These are phyloP conservation scores for Coregonus suidteri DNA, from an alignment of 2,797 vertebrate species.

Conservation along the genomic window DNA sequence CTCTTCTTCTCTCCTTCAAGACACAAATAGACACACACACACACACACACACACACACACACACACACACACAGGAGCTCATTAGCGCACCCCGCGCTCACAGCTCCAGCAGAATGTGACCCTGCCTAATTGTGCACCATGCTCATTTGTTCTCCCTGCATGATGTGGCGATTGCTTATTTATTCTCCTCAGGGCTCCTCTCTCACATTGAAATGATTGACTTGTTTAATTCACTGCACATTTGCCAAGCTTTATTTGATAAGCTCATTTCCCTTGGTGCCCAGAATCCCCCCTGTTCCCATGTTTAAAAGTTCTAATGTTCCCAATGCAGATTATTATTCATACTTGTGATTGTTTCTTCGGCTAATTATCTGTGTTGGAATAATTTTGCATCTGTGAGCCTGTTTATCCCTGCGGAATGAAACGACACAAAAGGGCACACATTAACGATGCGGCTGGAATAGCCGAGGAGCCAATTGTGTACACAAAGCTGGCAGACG, in stretches of 20 bases:
- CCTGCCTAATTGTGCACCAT: conserved; percentile 81
- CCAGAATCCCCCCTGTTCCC: conserved; percentile 65
- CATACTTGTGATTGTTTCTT: conserved; percentile 74
- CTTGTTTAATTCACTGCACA: conserved; percentile 82
- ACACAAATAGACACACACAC: conserved; percentile 35
- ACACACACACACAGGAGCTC: conserved; percentile 62
- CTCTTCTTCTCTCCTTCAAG: conserved; percentile 29
- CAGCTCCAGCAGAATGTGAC: conserved; percentile 76
- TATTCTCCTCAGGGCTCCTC: conserved; percentile 79
- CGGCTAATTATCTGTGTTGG: conserved; percentile 74
- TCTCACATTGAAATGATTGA: conserved; percentile 82
- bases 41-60: conserved; percentile 30
- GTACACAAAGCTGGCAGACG: conserved; percentile 73
- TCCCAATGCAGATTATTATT: conserved; percentile 72
- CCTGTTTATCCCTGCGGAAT: conserved; percentile 74
- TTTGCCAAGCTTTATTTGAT: conserved; percentile 81
- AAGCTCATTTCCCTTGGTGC: conserved; percentile 75
- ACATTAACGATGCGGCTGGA: conserved; percentile 73
- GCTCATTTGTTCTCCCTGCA: conserved; percentile 80
- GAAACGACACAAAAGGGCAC: conserved; percentile 71
- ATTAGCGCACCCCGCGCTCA: conserved; percentile 74
- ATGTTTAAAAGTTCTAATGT: conserved; percentile 74
- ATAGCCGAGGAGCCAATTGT: conserved; percentile 70
- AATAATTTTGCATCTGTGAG: conserved; percentile 71
- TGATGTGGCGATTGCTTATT: conserved; percentile 82